These are phyloP conservation scores for Seira sanloemensis DNA, from an alignment of 2,888 invertebrate species.

Conservation along the genomic window DNA sequence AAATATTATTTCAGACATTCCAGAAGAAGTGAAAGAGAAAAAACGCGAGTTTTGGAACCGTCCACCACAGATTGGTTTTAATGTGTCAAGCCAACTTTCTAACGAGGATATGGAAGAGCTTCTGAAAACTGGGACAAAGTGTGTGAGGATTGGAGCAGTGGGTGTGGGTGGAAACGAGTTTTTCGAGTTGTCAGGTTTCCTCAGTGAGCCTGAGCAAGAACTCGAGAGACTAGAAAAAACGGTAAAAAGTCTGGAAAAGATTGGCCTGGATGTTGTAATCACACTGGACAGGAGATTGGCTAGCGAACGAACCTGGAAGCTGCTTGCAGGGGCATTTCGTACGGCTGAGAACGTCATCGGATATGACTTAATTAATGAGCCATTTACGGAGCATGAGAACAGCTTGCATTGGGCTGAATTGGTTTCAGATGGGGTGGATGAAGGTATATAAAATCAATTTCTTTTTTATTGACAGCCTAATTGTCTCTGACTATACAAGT, in stretches of 20 bases:
- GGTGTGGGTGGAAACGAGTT: slow-evolving; percentile 40
- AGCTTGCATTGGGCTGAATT: slow-evolving; percentile 48
- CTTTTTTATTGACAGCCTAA: not conserved
- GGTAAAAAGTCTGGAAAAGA: slow-evolving; percentile 12
- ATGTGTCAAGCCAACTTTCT: slow-evolving; percentile 52
- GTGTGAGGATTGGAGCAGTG: slow-evolving; percentile 63
- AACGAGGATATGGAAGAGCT: slow-evolving; percentile 37
- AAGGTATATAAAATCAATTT: slow-evolving; percentile 19
- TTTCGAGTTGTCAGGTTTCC: slow-evolving; percentile 51
- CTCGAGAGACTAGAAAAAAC: slow-evolving; percentile 17
- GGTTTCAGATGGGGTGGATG: not conserved
- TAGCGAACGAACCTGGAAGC: slow-evolving; percentile 34
- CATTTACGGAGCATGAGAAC: slow-evolving; percentile 45
- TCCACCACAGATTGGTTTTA: slow-evolving; percentile 53
- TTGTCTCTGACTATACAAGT: not conserved
- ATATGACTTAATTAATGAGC: slow-evolving; percentile 68
- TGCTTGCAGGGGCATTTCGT: slow-evolving; percentile 44
- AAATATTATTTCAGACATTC: not conserved
- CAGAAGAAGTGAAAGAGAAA: not conserved
- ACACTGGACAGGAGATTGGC: slow-evolving; percentile 57
- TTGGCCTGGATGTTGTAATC: slow-evolving; percentile 44
- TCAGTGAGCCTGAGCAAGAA: slow-evolving; percentile 39
- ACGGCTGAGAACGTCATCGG: slow-evolving; percentile 43
- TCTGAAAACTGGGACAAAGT: slow-evolving; percentile 32
- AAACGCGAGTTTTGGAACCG: slow-evolving; percentile 54